These are phyloP conservation scores for Eupithecia centaureata DNA, from an alignment of 2,888 invertebrate genomes.

Conservation along the genomic window DNA sequence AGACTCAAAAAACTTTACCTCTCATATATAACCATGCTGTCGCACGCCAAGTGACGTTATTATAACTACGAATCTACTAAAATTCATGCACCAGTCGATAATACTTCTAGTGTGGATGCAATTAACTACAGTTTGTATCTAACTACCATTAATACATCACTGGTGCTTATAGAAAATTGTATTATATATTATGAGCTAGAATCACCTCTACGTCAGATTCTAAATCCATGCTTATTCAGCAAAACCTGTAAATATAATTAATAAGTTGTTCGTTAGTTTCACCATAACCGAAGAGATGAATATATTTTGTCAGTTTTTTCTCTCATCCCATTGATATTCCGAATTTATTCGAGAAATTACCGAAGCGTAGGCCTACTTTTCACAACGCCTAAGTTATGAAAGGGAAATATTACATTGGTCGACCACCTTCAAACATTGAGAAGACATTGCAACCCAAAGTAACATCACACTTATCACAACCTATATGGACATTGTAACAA, in stretches of 20 bases:
- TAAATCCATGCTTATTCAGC: constrained; percentile 39
- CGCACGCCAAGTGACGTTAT: neutral
- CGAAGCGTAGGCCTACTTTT: constrained; percentile 37
- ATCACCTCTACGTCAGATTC: constrained; percentile 21
- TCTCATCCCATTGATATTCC: constrained; percentile 35
- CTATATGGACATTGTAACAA: neutral
- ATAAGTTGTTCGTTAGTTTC: constrained; percentile 38
- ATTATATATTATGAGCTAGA: constrained; percentile 1
- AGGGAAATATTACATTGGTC: neutral
- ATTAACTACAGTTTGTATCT: neutral
- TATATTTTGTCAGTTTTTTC: constrained; percentile 24
- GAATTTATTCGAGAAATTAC: constrained; percentile 30
- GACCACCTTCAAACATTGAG: neutral
- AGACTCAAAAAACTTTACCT: neutral
- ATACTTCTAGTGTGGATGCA: constrained; percentile 21
- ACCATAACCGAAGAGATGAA: constrained; percentile 38
- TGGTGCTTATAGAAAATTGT: neutral
- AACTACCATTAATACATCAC: neutral
- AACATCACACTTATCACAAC: too few species aligned
- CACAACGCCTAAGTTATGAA: neutral
- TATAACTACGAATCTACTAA: constrained; percentile 8
- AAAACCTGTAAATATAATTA: constrained; percentile 40
- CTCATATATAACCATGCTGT: neutral
- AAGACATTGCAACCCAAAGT: neutral
- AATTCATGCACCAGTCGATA: constrained; percentile 23